Evolutionary conservation across 2,888 invertebrate species (phyloP).

Genomic region (Arenicola marina): DNA sequence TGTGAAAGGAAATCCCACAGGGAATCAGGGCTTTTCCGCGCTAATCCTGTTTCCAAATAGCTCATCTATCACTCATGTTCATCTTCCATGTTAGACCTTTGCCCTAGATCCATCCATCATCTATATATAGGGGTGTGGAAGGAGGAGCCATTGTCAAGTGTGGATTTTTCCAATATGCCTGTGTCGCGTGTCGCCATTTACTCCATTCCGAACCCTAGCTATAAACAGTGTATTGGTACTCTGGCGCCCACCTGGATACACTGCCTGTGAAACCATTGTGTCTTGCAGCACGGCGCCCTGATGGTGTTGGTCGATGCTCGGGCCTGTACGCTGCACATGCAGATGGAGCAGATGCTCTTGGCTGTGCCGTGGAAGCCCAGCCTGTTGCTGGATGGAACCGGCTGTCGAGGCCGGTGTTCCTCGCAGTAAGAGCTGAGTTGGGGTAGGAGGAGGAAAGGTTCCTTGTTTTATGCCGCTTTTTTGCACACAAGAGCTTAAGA

Average conservation of each 20-base stretch:
- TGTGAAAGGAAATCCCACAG: too few relatives aligned
- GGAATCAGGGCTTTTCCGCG: too few relatives aligned
- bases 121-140: too few relatives aligned
- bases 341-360: slow-evolving; percentile 70
- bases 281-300: slow-evolving; percentile 78
- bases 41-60: too few relatives aligned
- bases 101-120: too few relatives aligned
- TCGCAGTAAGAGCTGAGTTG: slow-evolving; percentile 73
- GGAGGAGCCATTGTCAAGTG: background rate
- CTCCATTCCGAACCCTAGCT: background rate
- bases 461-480: too few relatives aligned
- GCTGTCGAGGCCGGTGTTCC: slow-evolving; percentile 66
- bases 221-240: background rate
- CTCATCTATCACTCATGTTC: too few relatives aligned
- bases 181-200: too few relatives aligned
- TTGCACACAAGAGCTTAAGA: slow-evolving; percentile 36
- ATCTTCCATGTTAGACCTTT: too few relatives aligned
- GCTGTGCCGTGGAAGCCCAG: slow-evolving; percentile 38
- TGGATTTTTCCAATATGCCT: too few relatives aligned
- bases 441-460: too few relatives aligned
- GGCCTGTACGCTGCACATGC: slow-evolving; percentile 68
- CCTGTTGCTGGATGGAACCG: slow-evolving; percentile 63
- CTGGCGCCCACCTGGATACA: slow-evolving; percentile 63
- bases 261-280: slow-evolving; percentile 75
- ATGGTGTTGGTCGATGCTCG: slow-evolving; percentile 64